A percentile compares a stretch with the other conserved stretches of the same genome.
Conservation (phyloP, 2,888 invertebrate species). For the Meteorus cinctellus region DNA sequence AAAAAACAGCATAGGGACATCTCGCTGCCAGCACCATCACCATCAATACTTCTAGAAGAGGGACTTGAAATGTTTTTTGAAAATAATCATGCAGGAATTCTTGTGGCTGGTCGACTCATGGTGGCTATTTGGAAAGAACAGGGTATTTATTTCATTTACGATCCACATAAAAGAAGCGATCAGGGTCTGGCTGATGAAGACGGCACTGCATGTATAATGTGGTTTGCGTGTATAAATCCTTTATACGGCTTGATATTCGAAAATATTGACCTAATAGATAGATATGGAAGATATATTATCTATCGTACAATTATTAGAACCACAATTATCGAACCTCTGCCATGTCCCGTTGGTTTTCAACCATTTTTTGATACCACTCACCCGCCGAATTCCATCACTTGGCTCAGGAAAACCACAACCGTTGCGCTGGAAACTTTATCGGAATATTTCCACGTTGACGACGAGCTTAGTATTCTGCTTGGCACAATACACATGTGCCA, state of each 20-base stretch:
- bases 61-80: conserved; percentile 63
- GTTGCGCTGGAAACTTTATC: conserved; percentile 59
- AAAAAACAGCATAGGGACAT: conserved; percentile 47
- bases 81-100: conserved; percentile 63
- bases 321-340: conserved; percentile 61
- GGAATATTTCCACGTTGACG: conserved; percentile 57
- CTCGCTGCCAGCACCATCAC: conserved; percentile 54
- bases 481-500: conserved; percentile 60
- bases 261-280: conserved; percentile 63
- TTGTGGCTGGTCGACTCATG: conserved; percentile 60
- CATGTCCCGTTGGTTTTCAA: conserved; percentile 62
- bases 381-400: conserved; percentile 52
- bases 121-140: conserved; percentile 65
- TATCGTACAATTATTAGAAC: conserved; percentile 60
- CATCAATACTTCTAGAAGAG: conserved; percentile 60
- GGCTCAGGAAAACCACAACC: conserved; percentile 51
- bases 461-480: conserved; percentile 58
- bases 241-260: conserved; percentile 59
- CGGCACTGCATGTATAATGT: conserved; percentile 62
- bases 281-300: conserved; percentile 60
- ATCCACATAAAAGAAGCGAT: conserved; percentile 58
- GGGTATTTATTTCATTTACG: conserved; percentile 67
- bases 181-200: conserved; percentile 52
- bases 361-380: conserved; percentile 55
- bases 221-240: conserved; percentile 67